Evolutionary conservation across 2,797 vertebrate species (phyloP), one percentile per base, ranked within the genome.

Genomic region (Notamacropus eugenii): DNA sequence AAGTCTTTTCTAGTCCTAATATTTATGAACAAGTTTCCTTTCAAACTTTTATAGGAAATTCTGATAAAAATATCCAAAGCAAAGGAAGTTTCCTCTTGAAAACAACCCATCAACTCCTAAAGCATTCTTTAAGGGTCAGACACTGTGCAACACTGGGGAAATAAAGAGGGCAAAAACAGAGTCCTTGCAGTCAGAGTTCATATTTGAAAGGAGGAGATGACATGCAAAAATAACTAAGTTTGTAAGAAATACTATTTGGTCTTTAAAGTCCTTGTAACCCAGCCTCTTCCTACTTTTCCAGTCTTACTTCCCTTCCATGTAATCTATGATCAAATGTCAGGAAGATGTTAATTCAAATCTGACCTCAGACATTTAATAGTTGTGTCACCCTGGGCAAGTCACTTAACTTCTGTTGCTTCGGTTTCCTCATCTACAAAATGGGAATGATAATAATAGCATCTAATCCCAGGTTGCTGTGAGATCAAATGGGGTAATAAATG

Each of bases 11-110:
- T 92, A 87, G 95, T 93, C 52, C 56, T 67, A 91, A 55, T 92
- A 97, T 90, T 97, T 82, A 94, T 87, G 12, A 56, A 46, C 24
- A 91, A 1, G 29, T 31, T 55, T 91, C 46, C 55, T 82, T 96
- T 93, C 94, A 27, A 40, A 94, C 90, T 5, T 58, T 91, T 90
- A 91, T 46, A 92, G 27, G 34, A 74, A 24, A 93, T n/a, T 91
- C 6, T 34, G 40, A 54, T 10, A 90, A 94, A 93, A 54, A 55
- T 54, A n/a, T 22, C 14, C 62, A 50, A 90, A 87, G 31, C 74
- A 95, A 90, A 54, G 14, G 13, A 87, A 92, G 8, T 0, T 54
- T 93, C 12, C 92, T 50, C 40, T 87, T 87, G 46, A 87, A 82
- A 87, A 50, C 16, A 92, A 28, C 2, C 54, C 54, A 91, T 19